phyloP scores from a whole-genome alignment of 2,113 vertebrate genomes.

The Trogon surrucura region DNA sequence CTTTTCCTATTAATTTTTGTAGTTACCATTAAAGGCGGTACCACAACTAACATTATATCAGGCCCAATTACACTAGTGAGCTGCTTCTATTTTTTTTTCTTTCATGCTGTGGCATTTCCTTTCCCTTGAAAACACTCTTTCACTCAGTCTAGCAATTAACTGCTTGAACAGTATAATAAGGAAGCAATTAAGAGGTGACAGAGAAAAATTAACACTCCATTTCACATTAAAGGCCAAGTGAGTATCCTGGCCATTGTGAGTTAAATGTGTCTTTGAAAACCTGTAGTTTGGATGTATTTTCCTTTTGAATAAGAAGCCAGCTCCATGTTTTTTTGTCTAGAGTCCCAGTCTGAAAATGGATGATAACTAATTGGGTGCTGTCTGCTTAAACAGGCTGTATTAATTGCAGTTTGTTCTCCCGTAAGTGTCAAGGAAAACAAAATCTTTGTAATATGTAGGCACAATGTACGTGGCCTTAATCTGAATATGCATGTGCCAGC shows the following conservation, averaged over 20 bases:
- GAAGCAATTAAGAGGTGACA: conserved; percentile 89
- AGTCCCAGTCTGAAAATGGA: conserved; percentile 82
- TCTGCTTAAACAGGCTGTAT: conserved; percentile 80
- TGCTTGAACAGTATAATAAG: conserved; percentile 88
- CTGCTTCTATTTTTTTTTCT: conserved; percentile 74
- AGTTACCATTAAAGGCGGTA: conserved; percentile 74
- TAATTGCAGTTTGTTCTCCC: conserved; percentile 84
- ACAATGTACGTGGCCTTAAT: conserved; percentile 71
- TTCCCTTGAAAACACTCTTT: conserved; percentile 85
- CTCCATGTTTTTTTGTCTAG: conserved; percentile 79
- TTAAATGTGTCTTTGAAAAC: conserved; percentile 85
- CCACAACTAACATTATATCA: conserved; percentile 73
- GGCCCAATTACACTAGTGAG: conserved; percentile 73
- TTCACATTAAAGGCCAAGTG: conserved; percentile 88
- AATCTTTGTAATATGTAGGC: conserved; percentile 79
- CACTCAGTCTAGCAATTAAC: conserved; percentile 87
- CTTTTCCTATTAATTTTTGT: conserved; percentile 76
- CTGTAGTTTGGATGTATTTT: conserved; percentile 82
- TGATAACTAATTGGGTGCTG: conserved; percentile 85
- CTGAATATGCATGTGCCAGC: conserved; percentile 74
- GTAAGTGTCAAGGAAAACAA: conserved; percentile 84
- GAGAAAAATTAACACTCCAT: conserved; percentile 88
- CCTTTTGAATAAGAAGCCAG: conserved; percentile 80
- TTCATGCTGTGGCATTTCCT: conserved; percentile 86
- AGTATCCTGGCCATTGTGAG: conserved; percentile 84